phyloP scores from a whole-genome alignment of 2,888 invertebrate species.

The Drosophila histrio region DNA sequence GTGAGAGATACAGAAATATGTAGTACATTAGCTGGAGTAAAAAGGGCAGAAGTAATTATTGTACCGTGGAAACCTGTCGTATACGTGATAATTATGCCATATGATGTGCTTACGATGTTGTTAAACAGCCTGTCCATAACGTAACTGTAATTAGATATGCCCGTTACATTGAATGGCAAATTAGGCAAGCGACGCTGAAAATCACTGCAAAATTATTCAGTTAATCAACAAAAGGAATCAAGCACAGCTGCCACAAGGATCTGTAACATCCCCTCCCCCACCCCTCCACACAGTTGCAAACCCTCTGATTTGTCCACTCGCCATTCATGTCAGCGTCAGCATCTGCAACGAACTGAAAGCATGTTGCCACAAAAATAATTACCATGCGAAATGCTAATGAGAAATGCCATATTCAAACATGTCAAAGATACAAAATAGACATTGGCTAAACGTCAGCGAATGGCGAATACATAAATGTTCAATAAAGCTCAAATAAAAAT shows the following conservation, averaged over 20 bases:
- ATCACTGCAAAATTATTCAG: conserved; percentile 1
- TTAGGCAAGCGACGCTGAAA: background rate
- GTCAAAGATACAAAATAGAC: background rate
- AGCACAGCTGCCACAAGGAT: background rate
- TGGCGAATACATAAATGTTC: background rate
- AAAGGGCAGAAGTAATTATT: background rate
- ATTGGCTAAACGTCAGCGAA: background rate
- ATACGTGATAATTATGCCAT: conserved; percentile 5
- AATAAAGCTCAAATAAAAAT: background rate
- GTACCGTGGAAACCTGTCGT: background rate
- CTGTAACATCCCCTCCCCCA: background rate
- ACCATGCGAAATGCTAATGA: background rate
- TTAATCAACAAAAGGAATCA: background rate
- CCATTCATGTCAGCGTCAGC: background rate
- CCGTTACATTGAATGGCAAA: background rate
- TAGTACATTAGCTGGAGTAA: background rate
- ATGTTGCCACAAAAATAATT: background rate
- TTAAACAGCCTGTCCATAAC: background rate
- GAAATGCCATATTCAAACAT: background rate
- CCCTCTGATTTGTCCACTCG: background rate
- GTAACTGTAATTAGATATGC: conserved; percentile 3
- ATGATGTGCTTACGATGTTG: background rate
- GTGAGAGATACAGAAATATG: background rate
- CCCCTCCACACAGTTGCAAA: background rate
- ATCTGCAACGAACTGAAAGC: background rate